Base-by-base conservation (phyloP, 2,113 vertebrate genomes). In the Urocynchramus pylzowi region DNA sequence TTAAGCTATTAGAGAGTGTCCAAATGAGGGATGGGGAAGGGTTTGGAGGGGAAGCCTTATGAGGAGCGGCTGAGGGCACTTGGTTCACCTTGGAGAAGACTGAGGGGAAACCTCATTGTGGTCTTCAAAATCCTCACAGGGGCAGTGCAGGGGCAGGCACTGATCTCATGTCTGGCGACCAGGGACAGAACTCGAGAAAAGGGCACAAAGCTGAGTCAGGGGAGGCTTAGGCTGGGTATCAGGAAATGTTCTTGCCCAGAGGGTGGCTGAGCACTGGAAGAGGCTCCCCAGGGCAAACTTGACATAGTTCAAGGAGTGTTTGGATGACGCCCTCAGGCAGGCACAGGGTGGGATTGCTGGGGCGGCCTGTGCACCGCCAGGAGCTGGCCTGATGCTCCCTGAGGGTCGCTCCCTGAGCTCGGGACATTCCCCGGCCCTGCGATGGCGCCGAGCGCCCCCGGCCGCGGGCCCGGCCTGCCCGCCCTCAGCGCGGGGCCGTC, bases 391-490 rank as follows among this genome's bases (percentile, higher is more conserved):
- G 20, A 1, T 2, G 33, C 3, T 23, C 22, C 26, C 13, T 7
- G 37, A 2, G 53, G 27, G 7, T 17, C 14, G 11, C 31, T 14
- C 7, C 67, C 68, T 41, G 39, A 5, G 53, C 53, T 33, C 53
- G 30, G 30, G 53, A 2, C 2, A 42, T 11, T 0, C 31, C 33
- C 3, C 2, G 11, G 28, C 31, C 6, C 52, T 0, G 30, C 16
- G 3, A 7, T 2, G 20, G 30, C 16, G 10, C 81, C 7, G 8
- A 4, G 13, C 2, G 9, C 45, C 45, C 19, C 50, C 10, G 8
- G 31, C 18, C 24, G 41, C 45, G 20, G 7, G 10, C 65, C 4
- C 33, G 0, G n/a, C n/a, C 52, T 11, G 31, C 54, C 15, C 47
- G 1, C 35, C 17, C 37, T 24, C 53, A 4, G 23, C 16, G 50